Conservation (phyloP, 2,797 vertebrate species). For the Podargus strigoides region DNA sequence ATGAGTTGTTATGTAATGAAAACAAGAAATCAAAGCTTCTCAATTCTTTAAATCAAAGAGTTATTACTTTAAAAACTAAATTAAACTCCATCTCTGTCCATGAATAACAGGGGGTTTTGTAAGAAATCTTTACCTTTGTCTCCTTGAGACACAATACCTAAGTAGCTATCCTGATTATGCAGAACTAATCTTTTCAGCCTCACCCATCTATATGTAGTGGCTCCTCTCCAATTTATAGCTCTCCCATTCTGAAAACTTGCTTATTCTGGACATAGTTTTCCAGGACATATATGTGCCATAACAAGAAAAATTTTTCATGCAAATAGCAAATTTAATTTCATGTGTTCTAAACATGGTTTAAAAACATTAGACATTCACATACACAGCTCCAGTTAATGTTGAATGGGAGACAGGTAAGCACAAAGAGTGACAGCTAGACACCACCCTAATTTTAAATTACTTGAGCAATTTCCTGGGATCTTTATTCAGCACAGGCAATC, state of each 20-base stretch:
- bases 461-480: neutral
- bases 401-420: fast-evolving
- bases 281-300: neutral
- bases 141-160: neutral
- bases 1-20: neutral
- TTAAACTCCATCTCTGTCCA: neutral
- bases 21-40: neutral
- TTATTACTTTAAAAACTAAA: neutral
- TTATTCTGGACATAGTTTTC: neutral
- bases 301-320: neutral
- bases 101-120: neutral
- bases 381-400: fast-evolving
- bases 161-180: neutral
- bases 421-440: neutral
- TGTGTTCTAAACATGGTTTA: neutral
- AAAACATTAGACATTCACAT: neutral
- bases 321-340: neutral
- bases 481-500: neutral
- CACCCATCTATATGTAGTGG: fast-evolving
- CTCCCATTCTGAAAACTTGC: neutral
- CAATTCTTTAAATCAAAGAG: no score
- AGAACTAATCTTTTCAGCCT: neutral
- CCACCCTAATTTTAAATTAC: neutral
- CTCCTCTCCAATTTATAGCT: neutral
- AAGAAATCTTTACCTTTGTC: neutral